Evolutionary conservation across 2,888 invertebrate genomes (phyloP).

Genomic region (Leptinotarsa haldemani): DNA sequence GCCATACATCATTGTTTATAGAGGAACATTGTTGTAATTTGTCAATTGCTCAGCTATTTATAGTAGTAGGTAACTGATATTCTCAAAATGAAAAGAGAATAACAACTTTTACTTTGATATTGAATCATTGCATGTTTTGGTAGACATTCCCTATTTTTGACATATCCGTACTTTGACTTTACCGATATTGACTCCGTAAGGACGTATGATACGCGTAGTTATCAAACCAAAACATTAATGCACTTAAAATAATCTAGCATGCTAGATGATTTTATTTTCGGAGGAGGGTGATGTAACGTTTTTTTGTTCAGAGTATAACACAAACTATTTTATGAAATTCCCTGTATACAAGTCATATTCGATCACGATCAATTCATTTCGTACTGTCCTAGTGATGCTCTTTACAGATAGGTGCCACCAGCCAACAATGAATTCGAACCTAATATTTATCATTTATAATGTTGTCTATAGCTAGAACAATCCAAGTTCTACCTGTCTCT

Average conservation of each 20-base stretch:
- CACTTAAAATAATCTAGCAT: background rate
- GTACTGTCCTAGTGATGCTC: too few relatives aligned
- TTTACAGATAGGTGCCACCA: background rate
- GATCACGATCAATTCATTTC: background rate
- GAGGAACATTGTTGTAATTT: background rate
- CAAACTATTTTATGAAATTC: background rate
- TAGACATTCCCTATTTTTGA: background rate
- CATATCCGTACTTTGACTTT: background rate
- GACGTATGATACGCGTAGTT: background rate
- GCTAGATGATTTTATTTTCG: background rate
- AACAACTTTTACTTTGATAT: background rate
- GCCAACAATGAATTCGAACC: background rate
- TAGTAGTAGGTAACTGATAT: background rate
- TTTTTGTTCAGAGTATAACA: background rate
- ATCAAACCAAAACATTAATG: background rate
- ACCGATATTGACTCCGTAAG: background rate
- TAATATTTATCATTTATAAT: background rate
- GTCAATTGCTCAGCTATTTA: background rate
- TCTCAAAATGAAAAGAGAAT: background rate
- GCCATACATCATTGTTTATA: background rate
- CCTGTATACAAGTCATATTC: background rate
- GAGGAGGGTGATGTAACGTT: background rate
- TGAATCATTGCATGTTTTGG: background rate
- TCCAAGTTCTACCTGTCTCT: background rate
- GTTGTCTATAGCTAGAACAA: background rate